phyloP scores from a whole-genome alignment of 2,113 vertebrate species.

The Cavia aperea region DNA sequence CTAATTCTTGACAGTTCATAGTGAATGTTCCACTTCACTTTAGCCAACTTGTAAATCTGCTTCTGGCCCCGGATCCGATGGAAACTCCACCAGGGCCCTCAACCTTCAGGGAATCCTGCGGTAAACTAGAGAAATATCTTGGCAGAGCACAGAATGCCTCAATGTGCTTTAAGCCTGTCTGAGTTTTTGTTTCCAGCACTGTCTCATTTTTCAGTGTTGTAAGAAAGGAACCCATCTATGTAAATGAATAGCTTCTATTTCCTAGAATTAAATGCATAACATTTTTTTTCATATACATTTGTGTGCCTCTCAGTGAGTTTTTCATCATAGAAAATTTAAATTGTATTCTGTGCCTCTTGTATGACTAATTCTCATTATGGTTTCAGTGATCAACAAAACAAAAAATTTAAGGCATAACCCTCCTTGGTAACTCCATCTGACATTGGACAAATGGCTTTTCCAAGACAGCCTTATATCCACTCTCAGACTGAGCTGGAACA shows the following conservation, averaged over 20 bases:
- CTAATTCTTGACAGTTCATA: neutral
- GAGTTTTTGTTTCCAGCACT: neutral
- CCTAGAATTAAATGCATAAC: neutral
- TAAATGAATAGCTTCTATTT: neutral
- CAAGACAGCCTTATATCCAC: neutral
- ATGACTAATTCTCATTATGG: neutral
- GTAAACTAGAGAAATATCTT: neutral
- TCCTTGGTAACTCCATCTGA: neutral
- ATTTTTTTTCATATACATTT: neutral
- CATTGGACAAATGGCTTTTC: neutral
- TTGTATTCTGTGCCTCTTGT: neutral
- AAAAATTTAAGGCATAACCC: neutral
- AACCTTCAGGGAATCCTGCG: neutral
- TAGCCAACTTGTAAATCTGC: constrained; percentile 18
- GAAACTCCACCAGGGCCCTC: neutral
- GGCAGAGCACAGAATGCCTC: neutral
- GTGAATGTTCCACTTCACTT: neutral
- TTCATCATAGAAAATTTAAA: neutral
- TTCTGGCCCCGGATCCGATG: neutral
- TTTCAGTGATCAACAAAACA: neutral
- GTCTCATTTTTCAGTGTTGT: neutral
- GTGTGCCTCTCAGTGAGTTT: neutral
- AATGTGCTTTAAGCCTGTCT: neutral
- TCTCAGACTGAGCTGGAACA: constrained; percentile 2
- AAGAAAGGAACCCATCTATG: neutral